Percentiles rank a stretch among this genome's conserved stretches.
These are phyloP conservation scores for Delia radicum DNA, from an alignment of 1,140 invertebrate genomes.

Conservation along the genomic window DNA sequence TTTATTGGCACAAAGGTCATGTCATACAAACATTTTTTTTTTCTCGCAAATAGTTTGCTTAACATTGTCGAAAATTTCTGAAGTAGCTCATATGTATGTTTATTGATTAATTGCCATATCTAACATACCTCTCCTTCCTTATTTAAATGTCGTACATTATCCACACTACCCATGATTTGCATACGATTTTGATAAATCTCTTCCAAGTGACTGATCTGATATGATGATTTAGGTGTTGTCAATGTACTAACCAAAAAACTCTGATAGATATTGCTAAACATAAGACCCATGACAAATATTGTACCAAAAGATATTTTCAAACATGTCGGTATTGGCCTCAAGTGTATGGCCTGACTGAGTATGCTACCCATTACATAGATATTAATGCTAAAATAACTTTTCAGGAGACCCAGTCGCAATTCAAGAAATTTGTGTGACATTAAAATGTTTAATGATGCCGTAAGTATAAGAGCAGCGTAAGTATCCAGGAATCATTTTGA, in stretches of 20 bases:
- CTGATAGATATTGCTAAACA: constrained; percentile 50
- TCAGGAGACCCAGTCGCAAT: constrained; percentile 23
- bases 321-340: constrained; percentile 26
- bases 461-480: constrained; percentile 33
- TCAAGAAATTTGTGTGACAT: constrained; percentile 32
- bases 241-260: constrained; percentile 50
- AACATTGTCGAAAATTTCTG: no score
- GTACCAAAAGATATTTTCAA: constrained; percentile 33
- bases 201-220: constrained; percentile 39
- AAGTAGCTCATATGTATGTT: no score
- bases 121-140: constrained; percentile 45
- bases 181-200: constrained; percentile 46
- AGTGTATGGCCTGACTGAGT: constrained; percentile 36
- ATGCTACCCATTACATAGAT: constrained; percentile 39
- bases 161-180: constrained; percentile 45
- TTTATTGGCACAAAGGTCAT: no score
- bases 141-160: constrained; percentile 44
- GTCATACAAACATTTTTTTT: no score
- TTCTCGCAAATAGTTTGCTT: no score
- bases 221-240: constrained; percentile 39
- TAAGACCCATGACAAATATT: constrained; percentile 40
- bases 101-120: no score
- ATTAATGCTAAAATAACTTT: constrained; percentile 35
- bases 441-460: constrained; percentile 36
- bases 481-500: constrained; percentile 31